These are phyloP conservation scores for Dallia pectoralis DNA, from an alignment of 2,797 vertebrate genomes.

Conservation along the genomic window DNA sequence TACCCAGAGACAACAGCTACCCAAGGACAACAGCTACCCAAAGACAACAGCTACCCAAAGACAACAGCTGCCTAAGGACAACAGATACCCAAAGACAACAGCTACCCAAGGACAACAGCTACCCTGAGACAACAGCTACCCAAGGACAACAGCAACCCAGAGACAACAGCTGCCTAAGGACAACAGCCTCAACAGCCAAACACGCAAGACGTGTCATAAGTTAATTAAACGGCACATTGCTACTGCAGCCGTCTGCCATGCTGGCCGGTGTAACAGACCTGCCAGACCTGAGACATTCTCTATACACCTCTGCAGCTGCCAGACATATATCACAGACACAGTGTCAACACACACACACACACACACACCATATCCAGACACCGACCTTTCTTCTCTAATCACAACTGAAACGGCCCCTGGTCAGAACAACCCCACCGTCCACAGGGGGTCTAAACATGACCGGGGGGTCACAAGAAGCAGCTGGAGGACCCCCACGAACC, in stretches of 20 bases:
- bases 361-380: background rate
- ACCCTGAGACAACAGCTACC: too few species aligned
- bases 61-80: background rate
- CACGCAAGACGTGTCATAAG: background rate
- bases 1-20: background rate
- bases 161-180: background rate
- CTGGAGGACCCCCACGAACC: slow-evolving; percentile 31
- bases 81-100: background rate
- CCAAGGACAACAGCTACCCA: background rate
- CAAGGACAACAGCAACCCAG: background rate
- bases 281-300: background rate
- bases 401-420: background rate
- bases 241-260: background rate
- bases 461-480: slow-evolving; percentile 14
- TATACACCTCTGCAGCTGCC: background rate
- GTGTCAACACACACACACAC: background rate
- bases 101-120: background rate
- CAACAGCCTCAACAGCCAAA: background rate
- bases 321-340: background rate
- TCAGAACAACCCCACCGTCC: background rate
- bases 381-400: background rate
- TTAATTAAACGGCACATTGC: background rate
- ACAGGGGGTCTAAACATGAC: background rate
- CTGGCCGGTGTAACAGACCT: background rate
- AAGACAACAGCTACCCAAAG: too few species aligned